These are phyloP conservation scores for Platycnemis pennipes DNA, from an alignment of 2,888 invertebrate species.

Conservation along the genomic window DNA sequence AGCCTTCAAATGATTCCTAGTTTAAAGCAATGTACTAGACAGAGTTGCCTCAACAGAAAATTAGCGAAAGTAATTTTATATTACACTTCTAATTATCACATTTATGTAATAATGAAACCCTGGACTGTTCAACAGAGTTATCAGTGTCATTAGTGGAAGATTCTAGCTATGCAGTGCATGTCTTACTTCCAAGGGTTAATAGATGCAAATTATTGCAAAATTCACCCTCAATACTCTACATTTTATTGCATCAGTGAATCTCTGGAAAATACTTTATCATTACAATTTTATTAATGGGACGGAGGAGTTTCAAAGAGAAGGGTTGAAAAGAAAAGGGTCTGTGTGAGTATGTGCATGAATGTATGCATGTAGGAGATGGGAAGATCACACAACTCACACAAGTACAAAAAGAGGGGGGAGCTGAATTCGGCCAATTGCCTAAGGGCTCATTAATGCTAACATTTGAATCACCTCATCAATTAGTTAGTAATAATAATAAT, in stretches of 20 bases:
- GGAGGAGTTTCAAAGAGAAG: conserved; percentile 49
- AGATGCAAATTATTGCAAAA: conserved; percentile 54
- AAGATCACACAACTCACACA: neutral
- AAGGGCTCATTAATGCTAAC: neutral
- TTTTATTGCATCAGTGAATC: conserved; percentile 57
- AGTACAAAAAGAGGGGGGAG: neutral
- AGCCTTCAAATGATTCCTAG: neutral
- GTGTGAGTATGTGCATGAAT: neutral
- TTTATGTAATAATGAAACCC: neutral
- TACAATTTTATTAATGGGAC: conserved; percentile 55
- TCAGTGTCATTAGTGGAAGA: neutral
- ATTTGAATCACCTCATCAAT: neutral
- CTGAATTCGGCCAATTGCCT: conserved; percentile 19
- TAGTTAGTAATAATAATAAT: neutral
- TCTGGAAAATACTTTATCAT: conserved; percentile 57
- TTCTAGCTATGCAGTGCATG: neutral
- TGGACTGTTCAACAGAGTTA: neutral
- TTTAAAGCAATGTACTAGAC: neutral
- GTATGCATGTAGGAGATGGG: neutral
- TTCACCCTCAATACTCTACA: conserved; percentile 54
- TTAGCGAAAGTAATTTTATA: neutral
- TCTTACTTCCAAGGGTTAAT: conserved; percentile 55
- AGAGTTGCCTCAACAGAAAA: neutral
- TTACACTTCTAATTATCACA: conserved; percentile 9
- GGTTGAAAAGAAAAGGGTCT: conserved; percentile 12